Evolutionary conservation across 2,113 vertebrate species (phyloP).

Genomic region (Leucosticte australis): DNA sequence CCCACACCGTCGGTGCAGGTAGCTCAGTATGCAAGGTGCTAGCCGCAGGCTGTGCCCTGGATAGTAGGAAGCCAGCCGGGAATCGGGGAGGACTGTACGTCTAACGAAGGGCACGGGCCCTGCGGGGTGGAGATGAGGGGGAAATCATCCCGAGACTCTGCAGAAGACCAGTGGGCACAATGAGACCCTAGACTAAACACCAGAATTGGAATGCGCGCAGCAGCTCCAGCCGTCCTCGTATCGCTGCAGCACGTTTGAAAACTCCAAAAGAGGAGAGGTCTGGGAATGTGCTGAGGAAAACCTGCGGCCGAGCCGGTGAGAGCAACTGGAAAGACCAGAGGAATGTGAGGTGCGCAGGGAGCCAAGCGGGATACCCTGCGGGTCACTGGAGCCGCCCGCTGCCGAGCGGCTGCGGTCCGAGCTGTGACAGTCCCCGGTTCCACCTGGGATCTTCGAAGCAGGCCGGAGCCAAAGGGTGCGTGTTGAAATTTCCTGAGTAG

Average conservation of each 20-base stretch:
- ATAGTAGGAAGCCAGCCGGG: background rate
- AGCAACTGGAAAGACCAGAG: too few species aligned
- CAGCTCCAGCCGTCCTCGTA: too few species aligned
- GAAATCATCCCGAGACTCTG: too few species aligned
- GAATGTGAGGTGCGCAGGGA: background rate
- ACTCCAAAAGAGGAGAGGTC: background rate
- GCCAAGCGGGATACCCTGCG: background rate
- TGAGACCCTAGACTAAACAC: too few species aligned
- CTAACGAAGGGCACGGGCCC: background rate
- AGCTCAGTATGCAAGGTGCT: background rate
- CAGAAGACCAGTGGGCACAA: background rate
- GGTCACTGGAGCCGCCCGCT: too few species aligned
- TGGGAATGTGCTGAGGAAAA: background rate
- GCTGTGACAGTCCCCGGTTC: too few species aligned
- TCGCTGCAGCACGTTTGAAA: background rate
- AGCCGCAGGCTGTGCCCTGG: background rate
- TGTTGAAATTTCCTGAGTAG: background rate
- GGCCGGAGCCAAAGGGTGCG: background rate
- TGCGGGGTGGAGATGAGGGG: background rate
- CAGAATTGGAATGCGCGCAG: rapidly evolving
- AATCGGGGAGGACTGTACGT: rapidly evolving
- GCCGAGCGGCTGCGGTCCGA: background rate
- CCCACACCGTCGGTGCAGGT: background rate
- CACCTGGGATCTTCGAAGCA: background rate
- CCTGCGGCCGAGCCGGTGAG: background rate